These are phyloP conservation scores for Polyploca ridens DNA, from an alignment of 2,888 invertebrate species.

Conservation along the genomic window DNA sequence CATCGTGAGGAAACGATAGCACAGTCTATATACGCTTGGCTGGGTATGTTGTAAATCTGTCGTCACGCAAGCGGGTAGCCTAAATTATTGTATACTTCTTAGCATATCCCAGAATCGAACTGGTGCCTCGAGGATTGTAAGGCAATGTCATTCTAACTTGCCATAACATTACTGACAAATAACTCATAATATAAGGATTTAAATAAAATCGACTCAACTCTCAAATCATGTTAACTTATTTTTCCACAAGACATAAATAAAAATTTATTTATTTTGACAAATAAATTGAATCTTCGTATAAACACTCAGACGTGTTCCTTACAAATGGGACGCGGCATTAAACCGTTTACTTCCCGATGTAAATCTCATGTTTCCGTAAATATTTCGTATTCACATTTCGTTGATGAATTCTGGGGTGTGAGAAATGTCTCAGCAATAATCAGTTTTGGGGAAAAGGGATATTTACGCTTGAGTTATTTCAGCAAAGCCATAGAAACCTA, in stretches of 20 bases:
- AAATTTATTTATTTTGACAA: neutral
- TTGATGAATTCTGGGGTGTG: constrained; percentile 1
- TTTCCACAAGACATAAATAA: neutral
- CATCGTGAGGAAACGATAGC: too few relatives aligned
- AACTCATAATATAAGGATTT: neutral
- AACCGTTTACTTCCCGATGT: neutral
- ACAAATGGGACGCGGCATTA: neutral
- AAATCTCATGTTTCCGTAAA: constrained; percentile 5
- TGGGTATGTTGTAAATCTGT: too few relatives aligned
- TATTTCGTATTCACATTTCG: constrained; percentile 2
- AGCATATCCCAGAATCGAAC: too few relatives aligned
- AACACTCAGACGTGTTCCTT: neutral
- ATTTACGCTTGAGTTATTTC: neutral
- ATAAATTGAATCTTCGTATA: neutral
- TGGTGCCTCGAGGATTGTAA: too few relatives aligned
- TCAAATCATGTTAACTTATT: neutral
- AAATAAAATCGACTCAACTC: neutral
- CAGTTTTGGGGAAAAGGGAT: neutral
- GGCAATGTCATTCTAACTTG: too few relatives aligned
- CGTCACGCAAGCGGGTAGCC: too few relatives aligned
- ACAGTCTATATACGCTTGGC: too few relatives aligned
- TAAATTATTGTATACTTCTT: too few relatives aligned
- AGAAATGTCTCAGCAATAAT: constrained; percentile 5
- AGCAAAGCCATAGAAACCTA: neutral
- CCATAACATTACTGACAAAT: too few relatives aligned